Conservation (phyloP, 2,113 vertebrate genomes). For the Oostethus manadensis region DNA sequence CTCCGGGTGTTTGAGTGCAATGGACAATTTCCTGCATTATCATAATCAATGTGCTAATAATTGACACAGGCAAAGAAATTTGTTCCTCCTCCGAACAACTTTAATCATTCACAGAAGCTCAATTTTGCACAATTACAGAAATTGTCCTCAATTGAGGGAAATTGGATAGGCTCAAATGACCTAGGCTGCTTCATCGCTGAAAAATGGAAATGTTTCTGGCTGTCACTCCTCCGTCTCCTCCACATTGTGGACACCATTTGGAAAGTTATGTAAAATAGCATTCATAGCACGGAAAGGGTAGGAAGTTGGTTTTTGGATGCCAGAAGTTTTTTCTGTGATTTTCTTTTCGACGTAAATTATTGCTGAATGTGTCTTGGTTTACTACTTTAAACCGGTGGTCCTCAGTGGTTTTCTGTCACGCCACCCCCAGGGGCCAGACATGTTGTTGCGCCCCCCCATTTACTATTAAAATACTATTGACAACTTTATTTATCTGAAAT, state of each 20-base stretch:
- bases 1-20: conserved; percentile 76
- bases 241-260: neutral
- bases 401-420: no score
- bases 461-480: no score
- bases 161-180: conserved; percentile 71
- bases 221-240: neutral
- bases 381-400: no score
- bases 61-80: conserved; percentile 79
- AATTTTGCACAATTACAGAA: conserved; percentile 86
- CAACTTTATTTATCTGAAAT: no score
- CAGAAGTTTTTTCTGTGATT: no score
- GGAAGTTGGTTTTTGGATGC: no score
- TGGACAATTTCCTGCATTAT: conserved; percentile 89
- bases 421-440: no score
- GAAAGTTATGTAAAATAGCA: neutral
- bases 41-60: conserved; percentile 95
- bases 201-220: conserved; percentile 1
- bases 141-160: conserved; percentile 84
- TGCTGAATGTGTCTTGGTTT: no score
- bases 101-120: conserved; percentile 89
- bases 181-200: conserved; percentile 5
- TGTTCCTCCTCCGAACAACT: conserved; percentile 82
- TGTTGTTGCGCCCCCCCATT: no score
- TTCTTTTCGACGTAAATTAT: no score
- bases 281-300: no score